Evolutionary conservation across 2,797 vertebrate species (phyloP).

Genomic region (Sardinella longiceps): DNA sequence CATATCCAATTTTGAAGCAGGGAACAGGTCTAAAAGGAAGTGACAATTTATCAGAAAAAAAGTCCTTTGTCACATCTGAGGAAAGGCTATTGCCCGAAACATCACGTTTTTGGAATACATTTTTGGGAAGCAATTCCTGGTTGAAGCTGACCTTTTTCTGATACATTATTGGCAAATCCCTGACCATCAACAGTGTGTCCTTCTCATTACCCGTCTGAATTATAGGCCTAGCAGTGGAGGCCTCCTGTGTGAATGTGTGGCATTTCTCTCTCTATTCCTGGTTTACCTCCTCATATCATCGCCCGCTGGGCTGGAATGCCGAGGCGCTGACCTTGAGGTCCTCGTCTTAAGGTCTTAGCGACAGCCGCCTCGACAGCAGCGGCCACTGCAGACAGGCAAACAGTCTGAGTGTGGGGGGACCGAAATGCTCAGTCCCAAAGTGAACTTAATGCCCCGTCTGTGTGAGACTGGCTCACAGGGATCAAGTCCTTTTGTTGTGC

Average conservation of each 20-base stretch:
- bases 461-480: conserved; percentile 36
- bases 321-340: conserved; percentile 20
- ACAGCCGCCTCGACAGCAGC: neutral
- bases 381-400: neutral
- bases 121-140: too few species aligned
- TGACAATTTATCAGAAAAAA: too few species aligned
- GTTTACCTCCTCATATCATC: conserved; percentile 38
- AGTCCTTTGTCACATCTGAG: too few species aligned
- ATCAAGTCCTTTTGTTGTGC: conserved; percentile 11
- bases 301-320: conserved; percentile 44
- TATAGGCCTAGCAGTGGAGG: too few species aligned
- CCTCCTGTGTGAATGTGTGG: neutral
- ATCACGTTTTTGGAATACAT: too few species aligned
- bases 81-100: too few species aligned
- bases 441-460: conserved; percentile 26
- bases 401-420: neutral
- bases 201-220: too few species aligned
- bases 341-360: conserved; percentile 9
- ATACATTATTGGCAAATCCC: neutral
- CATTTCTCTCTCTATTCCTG: conserved; percentile 31
- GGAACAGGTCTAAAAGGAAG: too few species aligned
- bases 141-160: too few species aligned
- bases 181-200: too few species aligned
- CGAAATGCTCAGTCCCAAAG: neutral
- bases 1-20: too few species aligned